Conservation (phyloP, 53 echinoderm and acorn worm genomes). For the Luidia sarsii region DNA sequence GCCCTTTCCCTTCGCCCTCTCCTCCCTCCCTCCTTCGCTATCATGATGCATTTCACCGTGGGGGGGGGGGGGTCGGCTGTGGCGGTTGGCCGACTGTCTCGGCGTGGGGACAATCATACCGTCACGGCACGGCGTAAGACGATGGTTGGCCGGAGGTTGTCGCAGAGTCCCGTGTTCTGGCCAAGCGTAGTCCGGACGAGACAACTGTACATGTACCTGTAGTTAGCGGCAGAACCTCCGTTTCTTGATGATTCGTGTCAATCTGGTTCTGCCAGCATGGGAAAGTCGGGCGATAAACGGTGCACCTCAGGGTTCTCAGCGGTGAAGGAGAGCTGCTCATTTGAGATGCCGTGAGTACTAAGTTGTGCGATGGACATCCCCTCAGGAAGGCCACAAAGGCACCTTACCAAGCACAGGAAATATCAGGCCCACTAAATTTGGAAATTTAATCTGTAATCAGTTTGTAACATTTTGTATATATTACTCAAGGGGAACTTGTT, state of each 20-base stretch:
- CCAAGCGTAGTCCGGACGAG: too few relatives aligned
- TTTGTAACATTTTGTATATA: too few relatives aligned
- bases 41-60: slow-evolving; percentile 22
- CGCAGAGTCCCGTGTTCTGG: too few relatives aligned
- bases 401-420: too few relatives aligned
- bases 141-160: not conserved
- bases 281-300: slow-evolving; percentile 16
- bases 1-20: not conserved
- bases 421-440: too few relatives aligned
- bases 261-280: not conserved
- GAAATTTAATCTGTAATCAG: too few relatives aligned
- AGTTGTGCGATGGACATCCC: too few relatives aligned
- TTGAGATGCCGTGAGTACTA: slow-evolving; percentile 29
- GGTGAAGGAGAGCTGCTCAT: not conserved
- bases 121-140: not conserved
- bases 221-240: too few relatives aligned
- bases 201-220: too few relatives aligned
- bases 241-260: too few relatives aligned
- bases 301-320: not conserved
- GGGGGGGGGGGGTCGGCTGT: slow-evolving; percentile 5
- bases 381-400: too few relatives aligned
- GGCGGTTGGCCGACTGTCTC: slow-evolving; percentile 25
- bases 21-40: not conserved
- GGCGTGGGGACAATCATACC: not conserved
- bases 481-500: too few relatives aligned